Conservation (phyloP, 2,888 invertebrate species). For the Lepeophtheirus nordmannii region DNA sequence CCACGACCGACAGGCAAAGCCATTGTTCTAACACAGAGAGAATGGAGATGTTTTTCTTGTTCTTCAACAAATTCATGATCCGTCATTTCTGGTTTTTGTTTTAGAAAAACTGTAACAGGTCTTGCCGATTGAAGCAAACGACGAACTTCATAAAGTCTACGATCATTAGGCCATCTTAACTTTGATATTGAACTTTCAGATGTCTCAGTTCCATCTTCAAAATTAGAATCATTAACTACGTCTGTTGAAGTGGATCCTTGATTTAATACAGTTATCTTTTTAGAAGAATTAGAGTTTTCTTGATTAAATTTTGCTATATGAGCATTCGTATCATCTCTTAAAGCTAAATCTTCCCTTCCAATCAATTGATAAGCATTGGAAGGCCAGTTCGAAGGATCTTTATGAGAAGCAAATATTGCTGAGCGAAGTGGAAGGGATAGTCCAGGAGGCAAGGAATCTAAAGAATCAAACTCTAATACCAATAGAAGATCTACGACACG, state of each 20-base stretch:
- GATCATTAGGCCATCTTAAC: constrained; percentile 41
- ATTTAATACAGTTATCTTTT: not conserved
- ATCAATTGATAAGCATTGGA: not conserved
- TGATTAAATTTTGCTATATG: not conserved
- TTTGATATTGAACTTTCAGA: not conserved
- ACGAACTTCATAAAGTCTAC: constrained; percentile 63
- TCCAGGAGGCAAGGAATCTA: not conserved
- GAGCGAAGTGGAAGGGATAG: not conserved
- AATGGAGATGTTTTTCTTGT: constrained; percentile 74
- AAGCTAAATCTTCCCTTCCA: not conserved
- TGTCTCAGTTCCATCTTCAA: not conserved
- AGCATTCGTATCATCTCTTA: too few species aligned
- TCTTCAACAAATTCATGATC: constrained; percentile 93
- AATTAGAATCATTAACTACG: not conserved
- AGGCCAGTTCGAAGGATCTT: too few species aligned
- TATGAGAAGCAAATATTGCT: too few species aligned
- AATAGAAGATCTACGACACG: not conserved
- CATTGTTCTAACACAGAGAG: constrained; percentile 78
- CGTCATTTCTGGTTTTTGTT: constrained; percentile 60
- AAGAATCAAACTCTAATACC: not conserved
- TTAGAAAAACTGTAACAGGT: constrained; percentile 44
- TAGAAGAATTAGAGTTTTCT: not conserved
- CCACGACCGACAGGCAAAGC: constrained; percentile 53
- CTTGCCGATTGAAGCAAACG: constrained; percentile 68
- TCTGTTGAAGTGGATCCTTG: not conserved